Evolutionary conservation across 2,888 invertebrate species (phyloP).

Genomic region (Neoscelio sp.): DNA sequence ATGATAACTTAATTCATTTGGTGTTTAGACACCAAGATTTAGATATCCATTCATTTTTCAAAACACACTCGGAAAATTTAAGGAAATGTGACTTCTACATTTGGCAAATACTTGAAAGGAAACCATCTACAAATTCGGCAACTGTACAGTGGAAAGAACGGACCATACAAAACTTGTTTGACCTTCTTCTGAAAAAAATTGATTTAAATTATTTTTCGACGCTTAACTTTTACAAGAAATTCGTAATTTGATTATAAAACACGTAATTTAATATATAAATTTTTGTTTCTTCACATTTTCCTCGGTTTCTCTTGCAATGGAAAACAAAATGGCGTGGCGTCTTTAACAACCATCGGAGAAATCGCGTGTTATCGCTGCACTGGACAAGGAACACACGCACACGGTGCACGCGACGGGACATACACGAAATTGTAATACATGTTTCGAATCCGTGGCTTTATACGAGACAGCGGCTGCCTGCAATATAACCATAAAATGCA

Average conservation of each 20-base stretch:
- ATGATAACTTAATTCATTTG: slow-evolving; percentile 42
- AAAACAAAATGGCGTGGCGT: slow-evolving; percentile 57
- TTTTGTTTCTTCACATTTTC: slow-evolving; percentile 4
- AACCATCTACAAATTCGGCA: too few species aligned
- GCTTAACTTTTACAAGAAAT: too few species aligned
- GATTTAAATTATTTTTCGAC: slow-evolving; percentile 35
- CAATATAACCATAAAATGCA: slow-evolving; percentile 83
- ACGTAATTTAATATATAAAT: slow-evolving; percentile 25
- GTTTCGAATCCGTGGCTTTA: slow-evolving; percentile 77
- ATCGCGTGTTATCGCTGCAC: slow-evolving; percentile 68
- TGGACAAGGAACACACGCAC: slow-evolving; percentile 65
- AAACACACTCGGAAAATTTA: too few species aligned
- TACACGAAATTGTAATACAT: slow-evolving; percentile 78
- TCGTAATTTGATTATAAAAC: too few species aligned
- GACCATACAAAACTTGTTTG: slow-evolving; percentile 10
- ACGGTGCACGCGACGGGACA: slow-evolving; percentile 66
- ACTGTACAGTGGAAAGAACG: background rate
- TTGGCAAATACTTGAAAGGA: too few species aligned
- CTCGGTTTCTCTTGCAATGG: slow-evolving; percentile 48
- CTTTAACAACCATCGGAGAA: slow-evolving; percentile 65
- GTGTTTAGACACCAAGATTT: too few species aligned
- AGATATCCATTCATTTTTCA: too few species aligned
- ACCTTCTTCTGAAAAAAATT: background rate
- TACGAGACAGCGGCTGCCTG: slow-evolving; percentile 77
- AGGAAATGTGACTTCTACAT: too few species aligned